Base-by-base conservation (phyloP, 1,140 invertebrate species). In the Penaeus chinensis region DNA sequence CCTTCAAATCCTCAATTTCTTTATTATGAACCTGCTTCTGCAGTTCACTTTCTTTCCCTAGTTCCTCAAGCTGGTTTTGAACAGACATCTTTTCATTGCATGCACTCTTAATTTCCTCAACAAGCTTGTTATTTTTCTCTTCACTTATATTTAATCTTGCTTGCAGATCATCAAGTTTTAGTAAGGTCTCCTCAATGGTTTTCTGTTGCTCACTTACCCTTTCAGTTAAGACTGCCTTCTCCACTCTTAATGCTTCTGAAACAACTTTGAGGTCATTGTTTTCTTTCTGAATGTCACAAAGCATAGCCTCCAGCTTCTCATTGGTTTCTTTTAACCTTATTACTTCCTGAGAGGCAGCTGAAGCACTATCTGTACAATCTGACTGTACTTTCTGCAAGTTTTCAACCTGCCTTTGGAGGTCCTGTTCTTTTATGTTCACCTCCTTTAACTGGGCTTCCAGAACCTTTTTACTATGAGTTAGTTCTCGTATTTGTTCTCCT, bases 281-380 rank as follows among this genome's bases (percentile, higher is more conserved):
- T 77, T 87, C 85, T 8, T 82, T 47, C 18, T 42, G 18, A 62
- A 71, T 19, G 37, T 27, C 13, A 22, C 22, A 61, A 19, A 87
- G 24, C 24, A 77, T 87, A n/a, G 7, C 18, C 24, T 82, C 71
- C 22, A 87, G 22, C 42, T 76, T 61, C 54, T 77, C 61, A 65
- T 82, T 87, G 8, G 61, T 78, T 65, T 87, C 80, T 8, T 87
- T 87, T 16, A 87, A 61, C 18, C 22, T 66, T 5, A 18, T 63
- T 18, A 87, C 47, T 60, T 82, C 80, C 13, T 77, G 65, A 42
- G 80, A 87, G 20, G 61, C 54, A 47, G 37, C 80, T 32, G 24
- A 61, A 60, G 77, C 54, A 42, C 47, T 32, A n/a, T 86, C 32
- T 66, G 42, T 24, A 60, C 42, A 80, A 11, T 42, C 27, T 19